phyloP scores from a whole-genome alignment of 1,140 invertebrate genomes.

The Drosophila sulfurigaster region DNA sequence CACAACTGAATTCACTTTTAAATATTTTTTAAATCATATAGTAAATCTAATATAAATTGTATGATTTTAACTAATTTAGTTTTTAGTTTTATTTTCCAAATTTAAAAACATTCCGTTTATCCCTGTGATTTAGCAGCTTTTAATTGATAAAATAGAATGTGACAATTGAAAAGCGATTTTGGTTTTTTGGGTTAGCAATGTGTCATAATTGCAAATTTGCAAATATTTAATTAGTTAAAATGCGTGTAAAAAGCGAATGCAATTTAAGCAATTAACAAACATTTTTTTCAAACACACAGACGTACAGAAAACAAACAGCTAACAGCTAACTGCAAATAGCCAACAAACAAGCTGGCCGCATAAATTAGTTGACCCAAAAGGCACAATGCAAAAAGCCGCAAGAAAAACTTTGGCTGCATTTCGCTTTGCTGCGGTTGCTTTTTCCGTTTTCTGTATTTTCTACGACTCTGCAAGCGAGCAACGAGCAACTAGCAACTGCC shows the following conservation, averaged over 20 bases:
- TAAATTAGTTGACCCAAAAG: conserved; percentile 71
- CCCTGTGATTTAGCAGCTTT: no score
- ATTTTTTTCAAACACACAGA: conserved; percentile 10
- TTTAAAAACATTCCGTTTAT: no score
- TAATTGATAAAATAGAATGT: no score
- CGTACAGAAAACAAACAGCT: not conserved
- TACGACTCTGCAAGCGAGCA: not conserved
- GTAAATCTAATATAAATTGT: no score
- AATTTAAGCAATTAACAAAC: conserved; percentile 37
- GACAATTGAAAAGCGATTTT: not conserved
- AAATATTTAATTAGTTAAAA: conserved; percentile 25
- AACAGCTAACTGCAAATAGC: conserved; percentile 11
- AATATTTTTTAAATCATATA: no score
- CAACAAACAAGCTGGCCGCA: conserved; percentile 56
- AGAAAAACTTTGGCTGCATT: conserved; percentile 66
- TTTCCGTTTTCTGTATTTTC: not conserved
- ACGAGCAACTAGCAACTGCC: not conserved
- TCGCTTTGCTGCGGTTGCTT: conserved; percentile 58
- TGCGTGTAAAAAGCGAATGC: conserved; percentile 4
- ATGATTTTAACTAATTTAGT: no score
- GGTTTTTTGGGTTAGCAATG: not conserved
- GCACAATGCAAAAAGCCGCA: conserved; percentile 47
- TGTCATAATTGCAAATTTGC: conserved; percentile 13
- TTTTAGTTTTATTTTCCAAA: no score
- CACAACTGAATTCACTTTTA: no score